These are phyloP conservation scores for Lucilia cuprina DNA, from an alignment of 1,140 invertebrate genomes.

Conservation along the genomic window DNA sequence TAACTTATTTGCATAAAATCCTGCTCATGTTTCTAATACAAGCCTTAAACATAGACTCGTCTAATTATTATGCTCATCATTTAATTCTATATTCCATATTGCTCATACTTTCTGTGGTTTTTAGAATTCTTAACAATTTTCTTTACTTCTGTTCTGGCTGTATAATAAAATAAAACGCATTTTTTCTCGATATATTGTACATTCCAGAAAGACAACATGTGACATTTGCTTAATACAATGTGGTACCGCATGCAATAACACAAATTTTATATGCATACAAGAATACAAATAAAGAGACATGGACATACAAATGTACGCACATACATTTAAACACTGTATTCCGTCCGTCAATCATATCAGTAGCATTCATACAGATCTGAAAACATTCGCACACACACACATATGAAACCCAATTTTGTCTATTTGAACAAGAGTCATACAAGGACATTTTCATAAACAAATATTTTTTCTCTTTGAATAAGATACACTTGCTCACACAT, in stretches of 20 bases:
- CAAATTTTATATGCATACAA: conserved; percentile 5
- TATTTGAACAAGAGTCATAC: conserved; percentile 3
- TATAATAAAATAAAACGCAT: no score
- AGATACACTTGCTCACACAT: background rate
- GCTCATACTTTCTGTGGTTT: no score
- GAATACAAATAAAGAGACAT: no score
- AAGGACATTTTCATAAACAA: conserved; percentile 27
- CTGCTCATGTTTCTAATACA: no score
- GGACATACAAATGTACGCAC: no score
- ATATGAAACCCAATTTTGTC: background rate
- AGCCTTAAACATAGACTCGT: no score
- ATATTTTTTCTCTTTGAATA: background rate
- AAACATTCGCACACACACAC: background rate
- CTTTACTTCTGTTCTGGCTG: no score
- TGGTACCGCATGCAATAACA: conserved; percentile 23
- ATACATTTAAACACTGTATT: background rate
- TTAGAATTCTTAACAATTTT: no score
- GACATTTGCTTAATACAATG: conserved; percentile 23
- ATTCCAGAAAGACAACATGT: conserved; percentile 1
- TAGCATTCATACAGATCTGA: background rate
- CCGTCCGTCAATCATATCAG: background rate
- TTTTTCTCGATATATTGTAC: background rate
- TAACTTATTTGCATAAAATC: no score
- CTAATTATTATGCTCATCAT: no score
- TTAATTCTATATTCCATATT: no score